Base-by-base conservation (phyloP, 2,797 vertebrate species). In the Megalops cyprinoides region DNA sequence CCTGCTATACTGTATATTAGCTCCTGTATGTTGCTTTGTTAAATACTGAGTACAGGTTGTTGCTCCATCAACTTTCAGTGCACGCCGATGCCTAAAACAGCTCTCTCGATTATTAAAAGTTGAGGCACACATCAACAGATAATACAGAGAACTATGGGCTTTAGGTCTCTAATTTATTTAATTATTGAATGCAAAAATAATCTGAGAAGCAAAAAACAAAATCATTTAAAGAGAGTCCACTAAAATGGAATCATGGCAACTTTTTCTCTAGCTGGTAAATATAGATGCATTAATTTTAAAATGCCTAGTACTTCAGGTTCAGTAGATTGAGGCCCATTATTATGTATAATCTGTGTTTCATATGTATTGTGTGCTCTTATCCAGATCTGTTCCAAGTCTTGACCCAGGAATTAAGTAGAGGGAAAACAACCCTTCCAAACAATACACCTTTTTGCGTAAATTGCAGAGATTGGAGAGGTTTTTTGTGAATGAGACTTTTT, bases 131-230 rank as follows among this genome's bases (percentile, higher is more conserved):
- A 67, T 69, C 46, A 55, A 39, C 23, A 69, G 60, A 58, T 67
- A 44, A 56, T 28, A 77, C 76, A 65, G 25, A 81, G 31, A 65
- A 76, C 42, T 46, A 76, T 76, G 23, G 39, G 44, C 65, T 18
- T 81, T 23, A 55, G 58, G 6, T 49, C 37, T 76, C 65, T 76
- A 65, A 81, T 81, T 81, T 81, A 81, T 81, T 81, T 77, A 81
- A 77, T 42, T 76, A 81, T 55, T 53, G 39, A 73, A 78, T 51
- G 18, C 39, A 77, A 62, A 60, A 42, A 23, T 79, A 73, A 9
- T 56, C 39, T 60, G 23, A 51, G 20, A 44, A 80, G 56, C 39
- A 1, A 37, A 20, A 39, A 6, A 75, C 1, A 48, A 83, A 81
- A 49, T 39, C 25, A 28, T 37, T 31, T 74, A n/a, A 37, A 31